Evolutionary conservation across 2,797 vertebrate genomes (phyloP).

Genomic region (Sphenopsis melanotis): DNA sequence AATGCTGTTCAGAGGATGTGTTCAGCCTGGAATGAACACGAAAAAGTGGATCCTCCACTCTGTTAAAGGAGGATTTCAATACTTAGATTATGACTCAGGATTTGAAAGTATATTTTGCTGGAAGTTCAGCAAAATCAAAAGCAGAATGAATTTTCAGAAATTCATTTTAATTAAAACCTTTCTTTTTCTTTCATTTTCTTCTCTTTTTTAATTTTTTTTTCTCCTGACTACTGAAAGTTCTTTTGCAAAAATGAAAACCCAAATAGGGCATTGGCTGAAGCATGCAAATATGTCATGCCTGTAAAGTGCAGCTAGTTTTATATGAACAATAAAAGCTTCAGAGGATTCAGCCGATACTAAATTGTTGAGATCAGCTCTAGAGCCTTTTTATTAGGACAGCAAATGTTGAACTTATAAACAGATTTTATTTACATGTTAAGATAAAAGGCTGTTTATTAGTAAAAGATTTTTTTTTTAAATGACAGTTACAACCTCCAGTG

Average conservation of each 20-base stretch:
- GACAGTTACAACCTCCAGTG: background rate
- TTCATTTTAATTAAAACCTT: background rate
- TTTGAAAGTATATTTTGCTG: background rate
- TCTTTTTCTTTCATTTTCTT: rapidly evolving
- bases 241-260: background rate
- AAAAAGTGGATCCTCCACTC: background rate
- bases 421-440: constrained; percentile 13
- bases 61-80: background rate
- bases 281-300: background rate
- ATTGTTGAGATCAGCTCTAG: constrained; percentile 8
- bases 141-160: background rate
- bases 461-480: background rate
- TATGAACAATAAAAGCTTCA: constrained; percentile 14
- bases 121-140: background rate
- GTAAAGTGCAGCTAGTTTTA: background rate
- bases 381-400: constrained; percentile 21
- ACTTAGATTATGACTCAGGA: background rate
- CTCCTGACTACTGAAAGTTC: background rate
- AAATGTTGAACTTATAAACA: constrained; percentile 24
- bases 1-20: background rate
- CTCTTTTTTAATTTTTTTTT: rapidly evolving
- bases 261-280: background rate
- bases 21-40: background rate
- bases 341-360: background rate
- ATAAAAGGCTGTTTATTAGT: constrained; percentile 27